Conservation (phyloP, 2,797 vertebrate genomes). For the Scolopax bukidnonensis region DNA sequence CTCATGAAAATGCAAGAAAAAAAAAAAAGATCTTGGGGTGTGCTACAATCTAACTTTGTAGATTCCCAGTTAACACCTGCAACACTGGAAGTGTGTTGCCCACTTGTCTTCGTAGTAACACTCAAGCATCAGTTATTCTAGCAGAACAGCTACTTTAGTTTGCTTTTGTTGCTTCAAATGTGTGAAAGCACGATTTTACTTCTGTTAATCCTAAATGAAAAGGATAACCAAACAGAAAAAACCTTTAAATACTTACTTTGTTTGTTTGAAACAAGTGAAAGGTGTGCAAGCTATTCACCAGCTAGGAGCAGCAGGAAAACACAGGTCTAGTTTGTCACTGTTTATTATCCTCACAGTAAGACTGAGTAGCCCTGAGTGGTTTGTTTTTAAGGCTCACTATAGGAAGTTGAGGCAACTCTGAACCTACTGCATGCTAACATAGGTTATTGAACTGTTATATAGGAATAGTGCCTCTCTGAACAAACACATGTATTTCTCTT, state of each 20-base stretch:
- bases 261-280: neutral
- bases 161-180: neutral
- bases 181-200: neutral
- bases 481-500: neutral
- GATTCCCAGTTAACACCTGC: neutral
- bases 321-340: neutral
- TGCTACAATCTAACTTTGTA: neutral
- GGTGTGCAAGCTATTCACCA: neutral
- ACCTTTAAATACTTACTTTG: neutral
- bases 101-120: neutral
- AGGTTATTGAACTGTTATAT: neutral
- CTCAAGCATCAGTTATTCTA: neutral
- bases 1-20: neutral
- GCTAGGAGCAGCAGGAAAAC: neutral
- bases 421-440: neutral
- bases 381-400: neutral
- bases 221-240: neutral
- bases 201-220: neutral
- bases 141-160: neutral
- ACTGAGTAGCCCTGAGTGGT: neutral
- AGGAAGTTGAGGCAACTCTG: neutral
- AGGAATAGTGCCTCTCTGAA: neutral
- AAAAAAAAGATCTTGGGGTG: neutral
- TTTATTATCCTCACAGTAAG: neutral
- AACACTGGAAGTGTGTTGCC: neutral